These are phyloP conservation scores for Lateolabrax maculatus DNA, from an alignment of 2,797 vertebrate genomes.

Conservation along the genomic window DNA sequence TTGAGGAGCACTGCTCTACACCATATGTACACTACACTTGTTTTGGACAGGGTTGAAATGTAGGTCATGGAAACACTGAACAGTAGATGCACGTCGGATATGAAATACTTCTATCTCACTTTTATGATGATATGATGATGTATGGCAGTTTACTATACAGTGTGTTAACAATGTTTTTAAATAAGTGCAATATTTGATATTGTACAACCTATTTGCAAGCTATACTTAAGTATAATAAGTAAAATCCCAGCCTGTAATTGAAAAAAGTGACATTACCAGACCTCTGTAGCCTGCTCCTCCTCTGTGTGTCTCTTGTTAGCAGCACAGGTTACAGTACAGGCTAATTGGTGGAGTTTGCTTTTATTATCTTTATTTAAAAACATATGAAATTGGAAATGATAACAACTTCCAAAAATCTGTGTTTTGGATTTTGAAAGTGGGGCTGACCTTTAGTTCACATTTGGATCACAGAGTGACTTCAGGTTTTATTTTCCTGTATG, in stretches of 20 bases:
- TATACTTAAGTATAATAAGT: neutral
- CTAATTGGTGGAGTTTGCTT: neutral
- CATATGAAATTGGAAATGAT: neutral
- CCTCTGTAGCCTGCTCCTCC: neutral
- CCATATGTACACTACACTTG: constrained; percentile 2
- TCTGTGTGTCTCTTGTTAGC: too few relatives aligned
- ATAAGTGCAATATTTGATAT: neutral
- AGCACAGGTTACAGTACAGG: too few relatives aligned
- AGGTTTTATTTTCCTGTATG: neutral
- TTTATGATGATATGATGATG: neutral
- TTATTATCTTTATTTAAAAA: neutral
- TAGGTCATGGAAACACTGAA: constrained; percentile 2
- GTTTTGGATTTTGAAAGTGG: neutral
- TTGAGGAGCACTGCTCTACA: constrained; percentile 5
- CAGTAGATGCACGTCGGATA: neutral
- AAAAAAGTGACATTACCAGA: neutral
- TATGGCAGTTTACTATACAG: neutral
- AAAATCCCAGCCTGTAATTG: neutral
- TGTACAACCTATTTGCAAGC: neutral
- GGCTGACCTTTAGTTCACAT: constrained; percentile 2
- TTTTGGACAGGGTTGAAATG: constrained; percentile 27
- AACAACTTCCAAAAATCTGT: neutral
- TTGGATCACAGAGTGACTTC: constrained; percentile 7
- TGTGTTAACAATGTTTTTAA: neutral
- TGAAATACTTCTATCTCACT: neutral